These are phyloP conservation scores for Pimpla rufipes DNA, from an alignment of 2,888 invertebrate genomes.

Conservation along the genomic window DNA sequence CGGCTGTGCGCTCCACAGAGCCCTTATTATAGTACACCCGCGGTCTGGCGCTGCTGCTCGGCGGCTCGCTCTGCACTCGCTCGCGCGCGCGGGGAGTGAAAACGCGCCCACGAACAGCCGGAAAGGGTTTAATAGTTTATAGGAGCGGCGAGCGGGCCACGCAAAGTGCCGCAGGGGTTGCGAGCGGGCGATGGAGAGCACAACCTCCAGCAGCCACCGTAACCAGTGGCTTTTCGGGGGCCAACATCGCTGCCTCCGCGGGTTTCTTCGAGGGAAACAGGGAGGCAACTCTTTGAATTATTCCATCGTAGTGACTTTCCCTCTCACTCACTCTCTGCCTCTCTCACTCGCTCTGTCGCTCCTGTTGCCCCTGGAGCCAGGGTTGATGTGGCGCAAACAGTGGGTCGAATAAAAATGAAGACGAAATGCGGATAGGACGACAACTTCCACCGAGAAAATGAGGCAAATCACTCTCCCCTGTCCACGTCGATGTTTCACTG, in stretches of 20 bases:
- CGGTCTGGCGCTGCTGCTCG: conserved; percentile 28
- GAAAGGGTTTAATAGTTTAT: conserved; percentile 66
- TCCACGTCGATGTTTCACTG: background rate
- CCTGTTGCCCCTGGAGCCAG: conserved; percentile 41
- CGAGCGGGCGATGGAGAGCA: conserved; percentile 12
- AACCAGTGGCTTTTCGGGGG: conserved; percentile 8
- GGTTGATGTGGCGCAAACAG: conserved; percentile 48
- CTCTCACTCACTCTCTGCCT: conserved; percentile 14
- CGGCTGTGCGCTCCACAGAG: conserved; percentile 53
- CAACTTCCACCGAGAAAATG: conserved; percentile 15
- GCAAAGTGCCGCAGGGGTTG: conserved; percentile 42
- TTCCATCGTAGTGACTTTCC: conserved; percentile 63
- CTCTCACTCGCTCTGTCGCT: background rate
- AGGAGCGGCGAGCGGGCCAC: conserved; percentile 50
- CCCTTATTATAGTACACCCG: conserved; percentile 54
- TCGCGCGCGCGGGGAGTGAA: background rate
- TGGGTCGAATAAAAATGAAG: conserved; percentile 33
- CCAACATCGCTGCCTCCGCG: background rate
- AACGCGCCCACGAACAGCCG: conserved; percentile 51
- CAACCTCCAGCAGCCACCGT: background rate
- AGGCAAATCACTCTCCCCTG: background rate
- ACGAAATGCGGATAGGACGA: conserved; percentile 50
- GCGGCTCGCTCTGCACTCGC: conserved; percentile 14
- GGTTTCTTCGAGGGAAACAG: conserved; percentile 11
- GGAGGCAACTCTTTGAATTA: conserved; percentile 65